A percentile compares a stretch with the other conserved stretches of the same genome.
Evolutionary conservation across 1,140 invertebrate species (phyloP).

Genomic region (Subanguina moxae): DNA sequence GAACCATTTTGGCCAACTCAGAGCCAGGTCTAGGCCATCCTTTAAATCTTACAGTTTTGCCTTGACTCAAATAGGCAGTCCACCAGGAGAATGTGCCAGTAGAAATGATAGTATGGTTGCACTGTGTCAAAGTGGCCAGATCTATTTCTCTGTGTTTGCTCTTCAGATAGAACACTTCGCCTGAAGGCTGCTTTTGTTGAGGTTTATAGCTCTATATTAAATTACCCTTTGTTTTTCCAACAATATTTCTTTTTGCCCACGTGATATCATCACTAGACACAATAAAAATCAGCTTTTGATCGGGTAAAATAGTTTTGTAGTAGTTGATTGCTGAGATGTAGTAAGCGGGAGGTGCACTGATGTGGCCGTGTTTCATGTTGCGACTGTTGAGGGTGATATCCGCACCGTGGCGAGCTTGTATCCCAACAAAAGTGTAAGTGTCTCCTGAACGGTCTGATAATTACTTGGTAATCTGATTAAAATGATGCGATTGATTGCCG

Average conservation of each 20-base stretch:
- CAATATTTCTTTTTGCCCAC: slow-evolving; percentile 35
- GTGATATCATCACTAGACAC: slow-evolving; percentile 31
- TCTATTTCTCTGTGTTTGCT: slow-evolving; percentile 45
- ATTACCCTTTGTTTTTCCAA: not conserved
- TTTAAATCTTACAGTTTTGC: slow-evolving; percentile 36
- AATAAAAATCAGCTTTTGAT: slow-evolving; percentile 31
- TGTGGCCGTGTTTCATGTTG: slow-evolving; percentile 36
- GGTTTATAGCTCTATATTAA: not conserved
- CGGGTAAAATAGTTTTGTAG: slow-evolving; percentile 1
- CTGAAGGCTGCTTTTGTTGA: slow-evolving; percentile 12
- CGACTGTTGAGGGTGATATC: slow-evolving; percentile 36
- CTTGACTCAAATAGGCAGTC: slow-evolving; percentile 50
- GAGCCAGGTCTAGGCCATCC: slow-evolving; percentile 38
- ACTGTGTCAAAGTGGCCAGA: slow-evolving; percentile 47
- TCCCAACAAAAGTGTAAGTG: slow-evolving; percentile 21
- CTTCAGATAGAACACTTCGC: slow-evolving; percentile 25
- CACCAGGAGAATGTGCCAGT: slow-evolving; percentile 58
- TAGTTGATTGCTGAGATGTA: slow-evolving; percentile 30
- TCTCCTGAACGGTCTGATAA: not conserved
- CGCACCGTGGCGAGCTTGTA: slow-evolving; percentile 41
- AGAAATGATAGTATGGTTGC: slow-evolving; percentile 55
- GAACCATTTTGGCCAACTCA: slow-evolving; percentile 23
- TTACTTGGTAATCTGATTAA: not conserved
- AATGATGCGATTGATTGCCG: too few relatives aligned
- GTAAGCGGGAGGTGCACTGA: slow-evolving; percentile 31